Evolutionary conservation across 2,113 vertebrate species (phyloP).

Genomic region (Noctilio leporinus): DNA sequence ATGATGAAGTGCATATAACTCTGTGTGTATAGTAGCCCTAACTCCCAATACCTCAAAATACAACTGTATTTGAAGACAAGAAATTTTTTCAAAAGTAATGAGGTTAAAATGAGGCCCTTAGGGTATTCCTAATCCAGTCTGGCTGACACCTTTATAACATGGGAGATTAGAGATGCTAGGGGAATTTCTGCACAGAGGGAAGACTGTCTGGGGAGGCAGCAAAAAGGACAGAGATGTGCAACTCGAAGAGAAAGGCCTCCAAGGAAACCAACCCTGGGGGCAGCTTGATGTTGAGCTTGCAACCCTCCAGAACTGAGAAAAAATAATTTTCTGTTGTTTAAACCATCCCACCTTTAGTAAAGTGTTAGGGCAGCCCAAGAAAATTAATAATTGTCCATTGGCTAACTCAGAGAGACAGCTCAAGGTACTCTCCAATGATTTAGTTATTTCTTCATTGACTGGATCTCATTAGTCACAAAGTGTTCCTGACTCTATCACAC

Average conservation of each 20-base stretch:
- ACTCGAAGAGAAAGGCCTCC: background rate
- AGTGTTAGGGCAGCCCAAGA: background rate
- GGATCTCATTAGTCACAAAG: background rate
- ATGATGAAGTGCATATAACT: background rate
- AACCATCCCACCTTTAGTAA: background rate
- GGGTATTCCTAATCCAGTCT: background rate
- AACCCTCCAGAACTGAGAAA: no score
- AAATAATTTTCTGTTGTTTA: background rate
- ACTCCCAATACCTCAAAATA: background rate
- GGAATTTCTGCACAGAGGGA: background rate
- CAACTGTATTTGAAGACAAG: background rate
- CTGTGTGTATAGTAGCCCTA: background rate
- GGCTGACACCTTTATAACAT: background rate
- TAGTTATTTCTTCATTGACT: background rate
- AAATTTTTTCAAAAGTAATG: background rate
- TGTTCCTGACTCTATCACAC: background rate
- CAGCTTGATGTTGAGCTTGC: background rate
- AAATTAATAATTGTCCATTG: background rate
- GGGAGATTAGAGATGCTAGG: background rate
- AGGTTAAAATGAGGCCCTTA: background rate
- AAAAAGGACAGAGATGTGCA: background rate
- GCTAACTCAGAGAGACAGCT: background rate
- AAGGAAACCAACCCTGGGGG: accelerated
- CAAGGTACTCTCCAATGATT: background rate
- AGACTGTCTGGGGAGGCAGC: background rate